These are phyloP conservation scores for Heteropelma amictum DNA, from an alignment of 2,888 invertebrate genomes.

Conservation along the genomic window DNA sequence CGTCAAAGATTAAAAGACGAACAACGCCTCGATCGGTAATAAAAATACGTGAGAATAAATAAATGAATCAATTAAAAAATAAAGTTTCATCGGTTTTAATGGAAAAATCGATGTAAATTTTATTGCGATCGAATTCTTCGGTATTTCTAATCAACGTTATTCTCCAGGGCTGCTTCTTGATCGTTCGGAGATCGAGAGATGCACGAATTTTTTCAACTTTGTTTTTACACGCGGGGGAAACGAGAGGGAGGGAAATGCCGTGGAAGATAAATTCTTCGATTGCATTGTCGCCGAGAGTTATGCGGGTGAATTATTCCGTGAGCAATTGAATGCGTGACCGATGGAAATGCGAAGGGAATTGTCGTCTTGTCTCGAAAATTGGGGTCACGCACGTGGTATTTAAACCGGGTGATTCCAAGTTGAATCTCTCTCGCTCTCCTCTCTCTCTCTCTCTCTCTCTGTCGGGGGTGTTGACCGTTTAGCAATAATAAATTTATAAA, in stretches of 20 bases:
- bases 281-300: slow-evolving; percentile 19
- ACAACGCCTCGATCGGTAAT: too few species aligned
- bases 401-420: slow-evolving; percentile 53
- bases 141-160: too few species aligned
- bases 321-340: not conserved
- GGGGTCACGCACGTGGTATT: slow-evolving; percentile 57
- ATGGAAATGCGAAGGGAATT: slow-evolving; percentile 18
- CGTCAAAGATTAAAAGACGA: too few species aligned
- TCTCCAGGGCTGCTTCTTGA: too few species aligned
- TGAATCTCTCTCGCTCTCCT: slow-evolving; percentile 42
- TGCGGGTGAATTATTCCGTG: slow-evolving; percentile 40
- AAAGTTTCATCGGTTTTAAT: too few species aligned
- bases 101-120: too few species aligned
- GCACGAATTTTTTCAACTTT: not conserved
- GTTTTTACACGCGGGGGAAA: not conserved
- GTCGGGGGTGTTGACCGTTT: slow-evolving; percentile 54
- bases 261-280: slow-evolving; percentile 15
- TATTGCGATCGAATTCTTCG: too few species aligned
- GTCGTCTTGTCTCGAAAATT: slow-evolving; percentile 33
- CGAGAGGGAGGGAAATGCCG: too few species aligned
- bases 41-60: too few species aligned
- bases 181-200: not conserved
- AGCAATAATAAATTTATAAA: not conserved
- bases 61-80: too few species aligned
- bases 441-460: too few species aligned